Evolutionary conservation across 2,888 invertebrate species (phyloP).

Genomic region (Cheiracanthium punctorium): DNA sequence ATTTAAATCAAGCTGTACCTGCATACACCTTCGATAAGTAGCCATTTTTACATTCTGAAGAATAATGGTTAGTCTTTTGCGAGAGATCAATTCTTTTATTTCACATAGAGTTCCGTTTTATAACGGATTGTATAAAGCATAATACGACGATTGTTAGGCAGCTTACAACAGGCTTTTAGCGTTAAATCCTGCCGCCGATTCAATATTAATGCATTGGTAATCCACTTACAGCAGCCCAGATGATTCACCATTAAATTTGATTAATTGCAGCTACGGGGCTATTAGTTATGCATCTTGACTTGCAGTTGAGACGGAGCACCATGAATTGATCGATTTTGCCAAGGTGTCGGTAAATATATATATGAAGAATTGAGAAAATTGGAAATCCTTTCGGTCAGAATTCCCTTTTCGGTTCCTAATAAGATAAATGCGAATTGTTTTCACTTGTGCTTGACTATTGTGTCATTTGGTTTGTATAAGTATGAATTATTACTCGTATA

Average conservation of each 20-base stretch:
- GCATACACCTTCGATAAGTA: no score
- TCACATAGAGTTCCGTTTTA: no score
- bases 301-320: background rate
- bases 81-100: no score
- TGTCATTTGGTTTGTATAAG: no score
- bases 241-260: constrained; percentile 6
- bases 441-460: no score
- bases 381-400: background rate
- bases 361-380: background rate
- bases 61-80: no score
- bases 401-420: no score
- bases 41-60: no score
- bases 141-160: background rate
- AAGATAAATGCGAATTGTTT: no score
- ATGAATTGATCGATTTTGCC: constrained; percentile 3
- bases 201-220: constrained; percentile 8
- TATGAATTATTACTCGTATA: no score
- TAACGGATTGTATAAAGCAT: background rate
- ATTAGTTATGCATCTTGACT: constrained; percentile 13
- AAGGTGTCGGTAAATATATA: background rate
- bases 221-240: background rate
- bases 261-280: constrained; percentile 3
- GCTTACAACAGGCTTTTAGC: background rate
- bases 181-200: background rate
- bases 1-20: no score